phyloP scores from a whole-genome alignment of 2,797 vertebrate genomes.

The Propithecus deckenii region DNA sequence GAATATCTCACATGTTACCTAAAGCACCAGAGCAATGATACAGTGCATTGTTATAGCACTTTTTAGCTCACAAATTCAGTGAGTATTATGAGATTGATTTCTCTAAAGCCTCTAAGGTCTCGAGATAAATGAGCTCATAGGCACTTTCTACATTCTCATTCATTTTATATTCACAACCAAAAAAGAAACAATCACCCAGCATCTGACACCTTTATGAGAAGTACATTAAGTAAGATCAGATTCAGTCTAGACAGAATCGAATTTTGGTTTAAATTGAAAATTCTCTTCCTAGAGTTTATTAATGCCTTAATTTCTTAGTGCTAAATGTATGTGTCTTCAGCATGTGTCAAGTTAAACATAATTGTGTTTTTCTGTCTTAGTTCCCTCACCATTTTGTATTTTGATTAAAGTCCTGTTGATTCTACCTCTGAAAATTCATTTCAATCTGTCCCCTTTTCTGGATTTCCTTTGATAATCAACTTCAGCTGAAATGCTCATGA shows the following conservation, averaged over 20 bases:
- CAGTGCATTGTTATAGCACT: not conserved
- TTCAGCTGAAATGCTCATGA: not conserved
- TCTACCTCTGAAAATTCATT: not conserved
- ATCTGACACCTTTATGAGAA: slow-evolving; percentile 64
- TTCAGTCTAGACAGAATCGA: slow-evolving; percentile 67
- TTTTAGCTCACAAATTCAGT: not conserved
- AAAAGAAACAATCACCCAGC: slow-evolving; percentile 50
- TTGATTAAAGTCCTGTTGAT: not conserved
- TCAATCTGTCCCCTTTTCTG: not conserved
- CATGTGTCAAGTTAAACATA: not conserved
- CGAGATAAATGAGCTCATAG: slow-evolving; percentile 60
- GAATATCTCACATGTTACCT: not conserved
- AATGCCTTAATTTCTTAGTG: slow-evolving; percentile 31
- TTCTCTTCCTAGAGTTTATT: slow-evolving; percentile 53
- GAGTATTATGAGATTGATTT: slow-evolving; percentile 62
- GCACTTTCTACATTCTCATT: slow-evolving; percentile 56
- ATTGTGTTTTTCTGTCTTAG: not conserved
- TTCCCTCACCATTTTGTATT: not conserved
- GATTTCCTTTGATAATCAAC: not conserved
- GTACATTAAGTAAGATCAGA: slow-evolving; percentile 48
- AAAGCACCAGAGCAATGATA: not conserved
- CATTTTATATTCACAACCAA: slow-evolving; percentile 53
- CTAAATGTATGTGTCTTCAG: not conserved
- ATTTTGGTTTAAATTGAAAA: slow-evolving; percentile 58
- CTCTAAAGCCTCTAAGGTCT: slow-evolving; percentile 39